Evolutionary conservation across 2,797 vertebrate species (phyloP).

Genomic region (Sciurus carolinensis): DNA sequence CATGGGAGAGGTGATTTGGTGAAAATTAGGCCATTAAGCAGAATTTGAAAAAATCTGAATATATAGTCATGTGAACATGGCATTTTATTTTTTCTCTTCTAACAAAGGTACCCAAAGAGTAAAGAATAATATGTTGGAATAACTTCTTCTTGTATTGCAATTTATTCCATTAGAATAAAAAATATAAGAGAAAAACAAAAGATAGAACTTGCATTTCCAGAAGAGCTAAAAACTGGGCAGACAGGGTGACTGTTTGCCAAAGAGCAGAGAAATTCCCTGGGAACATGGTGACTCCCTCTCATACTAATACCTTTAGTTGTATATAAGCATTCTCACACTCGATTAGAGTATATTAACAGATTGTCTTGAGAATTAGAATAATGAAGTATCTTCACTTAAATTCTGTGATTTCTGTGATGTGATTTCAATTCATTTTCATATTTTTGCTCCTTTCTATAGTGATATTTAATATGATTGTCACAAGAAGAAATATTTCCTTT

Average conservation of each 20-base stretch:
- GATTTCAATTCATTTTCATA: not conserved
- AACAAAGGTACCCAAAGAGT: slow-evolving; percentile 19
- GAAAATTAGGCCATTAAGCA: not conserved
- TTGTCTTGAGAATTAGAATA: slow-evolving; percentile 28
- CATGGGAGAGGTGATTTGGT: not conserved
- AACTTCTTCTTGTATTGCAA: not conserved
- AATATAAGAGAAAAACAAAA: slow-evolving; percentile 29
- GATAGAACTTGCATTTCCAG: slow-evolving; percentile 20
- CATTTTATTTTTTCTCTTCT: slow-evolving; percentile 18
- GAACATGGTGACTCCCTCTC: not conserved
- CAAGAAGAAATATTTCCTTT: slow-evolving; percentile 42
- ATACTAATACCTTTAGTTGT: not conserved
- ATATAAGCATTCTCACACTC: not conserved
- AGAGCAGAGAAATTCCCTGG: not conserved
- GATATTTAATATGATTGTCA: slow-evolving; percentile 30
- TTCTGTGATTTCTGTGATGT: not conserved
- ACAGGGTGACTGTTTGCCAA: not conserved
- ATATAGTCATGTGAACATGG: slow-evolving; percentile 4
- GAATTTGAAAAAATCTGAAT: slow-evolving; percentile 30
- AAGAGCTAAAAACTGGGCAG: slow-evolving; percentile 6
- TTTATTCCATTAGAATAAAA: slow-evolving; percentile 15
- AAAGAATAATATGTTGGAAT: slow-evolving; percentile 28
- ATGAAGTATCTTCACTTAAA: not conserved
- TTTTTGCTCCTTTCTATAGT: not conserved
- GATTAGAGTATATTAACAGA: not conserved